These are phyloP conservation scores for Fulica atra DNA, from an alignment of 2,113 vertebrate species.

Conservation along the genomic window DNA sequence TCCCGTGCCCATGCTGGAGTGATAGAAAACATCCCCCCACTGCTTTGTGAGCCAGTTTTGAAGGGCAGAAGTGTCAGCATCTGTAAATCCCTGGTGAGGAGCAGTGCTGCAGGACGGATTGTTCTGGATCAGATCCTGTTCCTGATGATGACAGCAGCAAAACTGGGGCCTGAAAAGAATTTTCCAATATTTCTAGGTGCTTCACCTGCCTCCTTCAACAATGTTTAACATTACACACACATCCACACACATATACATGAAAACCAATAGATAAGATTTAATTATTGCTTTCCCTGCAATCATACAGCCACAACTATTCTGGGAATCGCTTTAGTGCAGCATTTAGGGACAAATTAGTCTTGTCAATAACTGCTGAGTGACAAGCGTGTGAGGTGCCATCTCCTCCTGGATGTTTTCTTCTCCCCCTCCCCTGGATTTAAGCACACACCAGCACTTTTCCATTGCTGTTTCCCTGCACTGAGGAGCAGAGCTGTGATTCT, in stretches of 20 bases:
- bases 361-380: slow-evolving; percentile 56
- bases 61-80: background rate
- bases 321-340: slow-evolving; percentile 48
- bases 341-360: slow-evolving; percentile 63
- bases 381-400: background rate
- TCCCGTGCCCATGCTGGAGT: background rate
- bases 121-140: background rate
- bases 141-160: background rate
- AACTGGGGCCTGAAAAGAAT: background rate
- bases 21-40: background rate
- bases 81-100: background rate
- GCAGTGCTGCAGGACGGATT: background rate
- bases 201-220: background rate
- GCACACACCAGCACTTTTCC: background rate
- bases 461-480: background rate
- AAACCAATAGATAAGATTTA: slow-evolving; percentile 27
- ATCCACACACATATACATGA: background rate
- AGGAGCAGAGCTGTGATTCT: background rate
- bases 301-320: slow-evolving; percentile 57
- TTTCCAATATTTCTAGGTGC: background rate
- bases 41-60: background rate
- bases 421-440: background rate
- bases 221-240: background rate
- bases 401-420: background rate
- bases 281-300: slow-evolving; percentile 63